Evolutionary conservation across 2,113 vertebrate species (phyloP), one percentile per base, ranked within the genome.

Genomic region (Brachionichthys hirsutus): DNA sequence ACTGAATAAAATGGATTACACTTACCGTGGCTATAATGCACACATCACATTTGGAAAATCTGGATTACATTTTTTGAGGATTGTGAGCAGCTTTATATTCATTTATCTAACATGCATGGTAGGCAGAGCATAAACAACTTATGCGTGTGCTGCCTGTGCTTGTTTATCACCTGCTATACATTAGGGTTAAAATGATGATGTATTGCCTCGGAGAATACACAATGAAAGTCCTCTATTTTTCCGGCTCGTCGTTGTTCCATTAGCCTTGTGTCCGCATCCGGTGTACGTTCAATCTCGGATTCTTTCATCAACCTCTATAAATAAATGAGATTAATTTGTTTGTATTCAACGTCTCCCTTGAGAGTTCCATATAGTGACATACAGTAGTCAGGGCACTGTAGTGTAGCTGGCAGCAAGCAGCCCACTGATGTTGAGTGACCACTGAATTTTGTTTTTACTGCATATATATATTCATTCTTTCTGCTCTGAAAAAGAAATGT

Each of bases 1-100:
- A 54, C 51, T 76, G 62, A 84, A 77, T 53, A 83, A 85, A 86
- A 91, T 79, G 77, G 82, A 89, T 88, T 67, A 47, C 45, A 1
- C 13, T 62, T 75, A 77, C 70, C 54, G 8, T 36, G 1, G 56
- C 42, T 61, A 44, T 59, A 75, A 70, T 77, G 47, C 65, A 48
- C 0, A 2, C 42, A 30, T 82, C 56, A 56, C 74, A 74, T 81
- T 75, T 50, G 19, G 16, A 73, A 57, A 84, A 76, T 61, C 7
- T 36, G 42, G 60, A 77, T 58, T 65, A 42, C 41, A 71, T 73
- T 77, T 6, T 54, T 22, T 62, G 45, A 62, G 54, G 17, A 24
- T 68, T 77, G 65, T 62, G 57, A 67, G 41, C 62, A 38, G 57
- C 46, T 62, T 74, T 67, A 72, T 69, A 30, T 30, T 8, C 24